These are phyloP conservation scores for Sceloporus tristichus DNA, from an alignment of 2,113 vertebrate species.

Conservation along the genomic window DNA sequence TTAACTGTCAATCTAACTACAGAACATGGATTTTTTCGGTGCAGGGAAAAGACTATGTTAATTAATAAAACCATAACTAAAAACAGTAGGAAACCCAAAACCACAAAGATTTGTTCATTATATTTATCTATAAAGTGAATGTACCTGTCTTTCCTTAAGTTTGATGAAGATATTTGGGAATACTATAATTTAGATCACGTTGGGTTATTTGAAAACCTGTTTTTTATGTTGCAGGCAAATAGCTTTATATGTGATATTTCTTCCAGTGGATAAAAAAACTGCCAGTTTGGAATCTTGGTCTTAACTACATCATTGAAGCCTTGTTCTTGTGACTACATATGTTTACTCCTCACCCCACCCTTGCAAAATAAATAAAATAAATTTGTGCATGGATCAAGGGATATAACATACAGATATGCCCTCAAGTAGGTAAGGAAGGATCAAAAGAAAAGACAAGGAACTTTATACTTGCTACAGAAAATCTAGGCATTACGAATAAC, in stretches of 20 bases:
- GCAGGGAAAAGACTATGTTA: too few relatives aligned
- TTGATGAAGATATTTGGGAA: constrained; percentile 26
- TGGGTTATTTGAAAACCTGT: background rate
- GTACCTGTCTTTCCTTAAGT: constrained; percentile 22
- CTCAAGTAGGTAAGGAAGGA: constrained; percentile 34
- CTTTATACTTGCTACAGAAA: constrained; percentile 41
- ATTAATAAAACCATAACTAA: too few relatives aligned
- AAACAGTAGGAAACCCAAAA: too few relatives aligned
- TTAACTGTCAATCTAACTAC: too few relatives aligned
- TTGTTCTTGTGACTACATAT: constrained; percentile 32
- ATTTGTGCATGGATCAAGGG: constrained; percentile 32
- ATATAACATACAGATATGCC: constrained; percentile 35
- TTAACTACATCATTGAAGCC: constrained; percentile 37
- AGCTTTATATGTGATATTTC: constrained; percentile 4
- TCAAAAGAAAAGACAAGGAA: constrained; percentile 56
- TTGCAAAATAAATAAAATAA: constrained; percentile 47
- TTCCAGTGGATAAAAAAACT: constrained; percentile 13
- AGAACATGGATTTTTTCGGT: too few relatives aligned
- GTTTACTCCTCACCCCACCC: constrained; percentile 32
- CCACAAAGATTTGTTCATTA: background rate
- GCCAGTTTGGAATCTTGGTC: constrained; percentile 28
- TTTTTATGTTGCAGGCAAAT: constrained; percentile 11
- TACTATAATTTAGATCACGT: background rate
- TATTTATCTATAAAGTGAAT: constrained; percentile 28
- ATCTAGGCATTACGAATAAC: constrained; percentile 58